Conservation (phyloP, 2,113 vertebrate genomes). For the Scatophagus argus region DNA sequence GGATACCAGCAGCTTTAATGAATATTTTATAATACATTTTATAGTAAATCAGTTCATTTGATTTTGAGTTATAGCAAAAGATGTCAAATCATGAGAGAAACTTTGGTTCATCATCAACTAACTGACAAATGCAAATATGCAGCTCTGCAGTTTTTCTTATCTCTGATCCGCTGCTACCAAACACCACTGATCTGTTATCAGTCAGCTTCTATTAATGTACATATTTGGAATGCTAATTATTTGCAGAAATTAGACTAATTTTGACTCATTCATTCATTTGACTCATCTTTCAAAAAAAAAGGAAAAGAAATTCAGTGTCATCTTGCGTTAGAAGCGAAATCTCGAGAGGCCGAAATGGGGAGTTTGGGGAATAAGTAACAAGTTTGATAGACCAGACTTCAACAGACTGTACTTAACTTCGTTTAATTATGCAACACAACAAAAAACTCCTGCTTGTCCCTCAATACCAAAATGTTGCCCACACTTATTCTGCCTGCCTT, state of each 20-base stretch:
- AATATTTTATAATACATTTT: conserved; percentile 46
- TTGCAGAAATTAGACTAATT: conserved; percentile 9
- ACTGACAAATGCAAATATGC: conserved; percentile 17
- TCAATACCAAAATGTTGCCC: not conserved
- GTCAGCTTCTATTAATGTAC: conserved; percentile 25
- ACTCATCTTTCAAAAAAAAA: not conserved
- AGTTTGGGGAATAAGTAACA: too few species aligned
- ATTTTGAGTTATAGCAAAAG: conserved; percentile 20
- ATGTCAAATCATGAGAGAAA: conserved; percentile 26
- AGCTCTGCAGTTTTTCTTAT: conserved; percentile 10
- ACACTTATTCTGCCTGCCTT: conserved; percentile 2
- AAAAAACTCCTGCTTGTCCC: conserved; percentile 5
- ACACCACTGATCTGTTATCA: conserved; percentile 21
- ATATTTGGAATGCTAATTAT: conserved; percentile 21
- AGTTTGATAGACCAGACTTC: not conserved
- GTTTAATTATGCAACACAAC: conserved; percentile 21
- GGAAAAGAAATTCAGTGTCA: not conserved
- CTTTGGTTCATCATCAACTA: conserved; percentile 1
- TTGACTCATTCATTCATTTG: too few species aligned
- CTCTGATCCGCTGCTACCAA: conserved; percentile 26
- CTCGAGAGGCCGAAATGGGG: too few species aligned
- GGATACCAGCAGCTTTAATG: conserved; percentile 16
- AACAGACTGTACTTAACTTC: not conserved
- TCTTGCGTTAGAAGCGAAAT: not conserved
- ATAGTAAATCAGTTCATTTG: conserved; percentile 19